phyloP scores from a whole-genome alignment of 1,140 invertebrate species.

The Anoplophora glabripennis region DNA sequence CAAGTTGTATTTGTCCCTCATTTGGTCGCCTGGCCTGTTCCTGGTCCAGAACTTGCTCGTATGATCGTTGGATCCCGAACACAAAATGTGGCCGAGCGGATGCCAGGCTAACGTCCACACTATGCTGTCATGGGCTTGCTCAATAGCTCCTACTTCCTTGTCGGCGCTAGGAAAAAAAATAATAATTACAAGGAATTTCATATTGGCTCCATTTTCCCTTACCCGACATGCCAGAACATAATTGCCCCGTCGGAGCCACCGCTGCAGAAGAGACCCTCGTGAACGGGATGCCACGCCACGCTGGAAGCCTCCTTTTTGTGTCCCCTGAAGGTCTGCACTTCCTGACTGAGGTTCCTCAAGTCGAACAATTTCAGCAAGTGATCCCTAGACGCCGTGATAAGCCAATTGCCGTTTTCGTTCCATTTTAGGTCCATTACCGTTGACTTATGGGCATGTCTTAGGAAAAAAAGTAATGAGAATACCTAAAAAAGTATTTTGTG shows the following conservation, averaged over 20 bases:
- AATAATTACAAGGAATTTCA: no score
- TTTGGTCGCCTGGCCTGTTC: slow-evolving; percentile 95
- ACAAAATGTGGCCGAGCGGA: slow-evolving; percentile 96
- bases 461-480: slow-evolving; percentile 26
- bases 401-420: slow-evolving; percentile 99
- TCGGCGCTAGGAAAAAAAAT: slow-evolving; percentile 75
- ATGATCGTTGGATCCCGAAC: slow-evolving; percentile 97
- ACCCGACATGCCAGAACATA: slow-evolving; percentile 98
- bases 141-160: slow-evolving; percentile 96
- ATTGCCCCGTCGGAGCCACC: slow-evolving; percentile 97
- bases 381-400: slow-evolving; percentile 97
- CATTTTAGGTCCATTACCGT: slow-evolving; percentile 99
- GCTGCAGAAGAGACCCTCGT: slow-evolving; percentile 93
- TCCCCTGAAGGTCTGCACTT: slow-evolving; percentile 94
- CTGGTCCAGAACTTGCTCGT: slow-evolving; percentile 99
- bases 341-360: slow-evolving; percentile 88
- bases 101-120: slow-evolving; percentile 99
- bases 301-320: slow-evolving; percentile 98
- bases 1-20: slow-evolving; percentile 97
- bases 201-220: no score
- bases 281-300: slow-evolving; percentile 96
- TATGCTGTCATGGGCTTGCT: slow-evolving; percentile 98
- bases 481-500: neutral
- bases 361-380: slow-evolving; percentile 98
- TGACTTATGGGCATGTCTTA: slow-evolving; percentile 96